Evolutionary conservation across 2,113 vertebrate genomes (phyloP), one percentile per base, ranked within the genome.

Genomic region (Rhabdomys dilectus): DNA sequence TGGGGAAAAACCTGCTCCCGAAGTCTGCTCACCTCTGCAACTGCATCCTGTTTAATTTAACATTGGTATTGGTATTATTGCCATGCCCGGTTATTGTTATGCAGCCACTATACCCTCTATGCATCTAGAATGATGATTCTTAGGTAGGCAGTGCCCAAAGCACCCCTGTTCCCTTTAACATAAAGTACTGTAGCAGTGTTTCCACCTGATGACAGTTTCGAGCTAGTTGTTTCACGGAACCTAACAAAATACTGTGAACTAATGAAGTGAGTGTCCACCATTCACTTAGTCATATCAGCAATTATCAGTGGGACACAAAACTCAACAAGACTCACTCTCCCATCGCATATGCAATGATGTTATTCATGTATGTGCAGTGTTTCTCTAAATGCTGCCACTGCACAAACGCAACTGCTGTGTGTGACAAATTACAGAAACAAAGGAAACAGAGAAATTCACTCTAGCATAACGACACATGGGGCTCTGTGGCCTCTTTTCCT

Each of bases 11-110:
- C 94, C 85, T 91, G 31, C 77, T 42, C 4, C 34, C 19, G 5
- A 19, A 31, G 31, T n/a, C 72, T 68, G 26, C 31, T 62, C 45
- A 91, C 81, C 88, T 96, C 78, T 51, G 92, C 89, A 92, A 62
- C 58, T 81, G 94, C 92, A 70, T 56, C 26, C 31, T 76, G 15
- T 36, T 91, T 39, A 11, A 10, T 78, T 56, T 90, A 68, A 75
- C 66, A 39, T 19, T 26, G 60, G 19, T 77, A 64, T 34, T 72
- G 81, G 84, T 84, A 36, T 87, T 53, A 73, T 68, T 77, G 48
- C 36, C 60, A 60, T 31, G 26, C 76, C 3, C 21, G 34, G 60
- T 91, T 88, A 62, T 48, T 60, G 75, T 70, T 66, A 7, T 12
- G 72, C 17, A 24, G 75, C 68, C 80, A 56, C 72, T 77, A 16